Conservation (phyloP, 2,797 vertebrate species). For the Myotis planiceps region DNA sequence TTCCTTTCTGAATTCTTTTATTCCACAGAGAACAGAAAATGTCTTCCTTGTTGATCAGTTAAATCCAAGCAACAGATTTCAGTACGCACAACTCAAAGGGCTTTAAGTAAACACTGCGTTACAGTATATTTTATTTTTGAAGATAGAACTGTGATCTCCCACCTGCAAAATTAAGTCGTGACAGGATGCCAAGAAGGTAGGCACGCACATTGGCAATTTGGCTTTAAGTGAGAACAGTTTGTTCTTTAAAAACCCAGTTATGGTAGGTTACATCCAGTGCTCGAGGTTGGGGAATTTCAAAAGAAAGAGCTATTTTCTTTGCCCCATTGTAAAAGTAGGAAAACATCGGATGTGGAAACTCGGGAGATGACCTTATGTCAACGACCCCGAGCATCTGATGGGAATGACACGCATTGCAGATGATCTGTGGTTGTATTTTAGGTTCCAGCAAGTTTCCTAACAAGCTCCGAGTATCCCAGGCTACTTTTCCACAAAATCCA, state of each 20-base stretch:
- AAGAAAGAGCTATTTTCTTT: neutral
- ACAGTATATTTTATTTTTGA: conserved; percentile 16
- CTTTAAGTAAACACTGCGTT: conserved; percentile 42
- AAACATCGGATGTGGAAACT: conserved; percentile 1
- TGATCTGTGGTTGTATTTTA: neutral
- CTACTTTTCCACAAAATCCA: neutral
- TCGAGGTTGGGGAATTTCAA: neutral
- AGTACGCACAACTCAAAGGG: neutral
- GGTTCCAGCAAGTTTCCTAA: neutral
- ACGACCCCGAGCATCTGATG: neutral
- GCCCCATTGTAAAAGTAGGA: neutral
- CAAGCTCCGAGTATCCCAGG: neutral
- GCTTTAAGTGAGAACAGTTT: conserved; percentile 6
- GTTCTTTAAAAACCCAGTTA: conserved; percentile 14
- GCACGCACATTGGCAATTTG: neutral
- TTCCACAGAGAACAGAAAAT: conserved; percentile 25
- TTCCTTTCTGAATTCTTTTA: conserved; percentile 54
- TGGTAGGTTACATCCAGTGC: neutral
- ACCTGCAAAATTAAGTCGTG: neutral
- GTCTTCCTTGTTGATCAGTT: neutral
- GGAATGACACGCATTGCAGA: neutral
- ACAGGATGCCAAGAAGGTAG: neutral
- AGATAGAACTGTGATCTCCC: neutral
- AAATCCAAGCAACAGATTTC: conserved; percentile 19
- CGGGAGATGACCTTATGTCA: neutral